Percentiles rank a stretch among this genome's conserved stretches.
These are phyloP conservation scores for Alectura lathami DNA, from an alignment of 2,113 vertebrate genomes.

Conservation along the genomic window DNA sequence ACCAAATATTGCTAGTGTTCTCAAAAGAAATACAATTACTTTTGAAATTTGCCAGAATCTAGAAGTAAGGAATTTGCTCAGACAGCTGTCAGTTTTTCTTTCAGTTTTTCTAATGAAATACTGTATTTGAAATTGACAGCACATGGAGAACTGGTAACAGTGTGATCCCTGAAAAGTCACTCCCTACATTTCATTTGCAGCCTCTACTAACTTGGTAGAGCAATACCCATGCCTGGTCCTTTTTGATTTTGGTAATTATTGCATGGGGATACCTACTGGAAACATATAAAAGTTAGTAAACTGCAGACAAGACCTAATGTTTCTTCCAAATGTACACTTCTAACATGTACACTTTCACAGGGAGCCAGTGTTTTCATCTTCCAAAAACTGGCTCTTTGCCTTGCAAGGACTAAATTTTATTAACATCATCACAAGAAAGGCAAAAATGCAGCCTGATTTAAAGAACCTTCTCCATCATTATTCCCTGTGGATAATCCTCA, in stretches of 20 bases:
- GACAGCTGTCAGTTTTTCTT: neutral
- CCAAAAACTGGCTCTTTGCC: neutral
- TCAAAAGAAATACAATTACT: neutral
- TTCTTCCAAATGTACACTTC: neutral
- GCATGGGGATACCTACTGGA: neutral
- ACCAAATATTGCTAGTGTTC: rapidly evolving
- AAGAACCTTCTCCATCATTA: neutral
- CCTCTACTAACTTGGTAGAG: neutral
- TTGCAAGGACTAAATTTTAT: neutral
- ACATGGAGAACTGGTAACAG: neutral
- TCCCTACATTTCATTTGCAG: neutral
- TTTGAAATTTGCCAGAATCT: neutral
- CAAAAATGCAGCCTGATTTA: neutral
- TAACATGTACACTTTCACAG: neutral
- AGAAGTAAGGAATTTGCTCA: neutral
- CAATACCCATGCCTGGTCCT: neutral
- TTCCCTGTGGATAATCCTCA: neutral
- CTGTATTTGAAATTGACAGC: neutral
- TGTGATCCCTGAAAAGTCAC: neutral
- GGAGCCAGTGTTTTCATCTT: rapidly evolving
- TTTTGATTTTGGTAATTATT: neutral
- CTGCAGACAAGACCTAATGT: neutral
- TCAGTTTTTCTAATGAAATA: neutral
- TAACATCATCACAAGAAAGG: neutral
- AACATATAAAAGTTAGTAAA: neutral